Conservation (phyloP, 2,113 vertebrate genomes). For the Megaleporinus macrocephalus region DNA sequence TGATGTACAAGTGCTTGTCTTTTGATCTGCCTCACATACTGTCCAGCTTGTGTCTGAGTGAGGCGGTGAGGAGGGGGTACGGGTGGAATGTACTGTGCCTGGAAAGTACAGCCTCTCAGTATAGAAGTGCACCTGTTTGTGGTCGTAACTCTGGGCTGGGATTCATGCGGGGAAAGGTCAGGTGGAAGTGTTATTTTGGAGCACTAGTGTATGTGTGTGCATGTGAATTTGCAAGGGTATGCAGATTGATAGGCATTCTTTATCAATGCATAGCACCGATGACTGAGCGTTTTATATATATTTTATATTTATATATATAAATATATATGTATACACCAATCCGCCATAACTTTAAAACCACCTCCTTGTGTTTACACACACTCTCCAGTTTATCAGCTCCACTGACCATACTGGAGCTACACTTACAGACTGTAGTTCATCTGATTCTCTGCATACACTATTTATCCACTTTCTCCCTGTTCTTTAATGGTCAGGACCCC, state of each 20-base stretch:
- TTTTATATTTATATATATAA: too few species aligned
- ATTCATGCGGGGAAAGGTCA: constrained; percentile 11
- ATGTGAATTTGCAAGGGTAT: not conserved
- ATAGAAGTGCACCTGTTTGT: constrained; percentile 28
- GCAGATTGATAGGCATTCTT: not conserved
- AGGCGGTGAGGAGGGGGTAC: not conserved
- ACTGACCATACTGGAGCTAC: too few species aligned
- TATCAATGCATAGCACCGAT: not conserved
- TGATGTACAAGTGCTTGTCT: not conserved
- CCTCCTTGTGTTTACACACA: too few species aligned
- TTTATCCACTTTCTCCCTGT: too few species aligned
- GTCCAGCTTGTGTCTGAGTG: not conserved
- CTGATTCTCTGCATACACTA: too few species aligned
- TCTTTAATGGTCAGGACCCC: too few species aligned
- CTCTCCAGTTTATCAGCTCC: too few species aligned
- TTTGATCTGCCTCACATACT: not conserved
- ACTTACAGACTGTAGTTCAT: too few species aligned
- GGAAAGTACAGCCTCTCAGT: not conserved
- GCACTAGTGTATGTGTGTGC: constrained; percentile 7
- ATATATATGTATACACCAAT: too few species aligned
- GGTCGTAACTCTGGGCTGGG: not conserved
- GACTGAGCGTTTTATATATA: not conserved
- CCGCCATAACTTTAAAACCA: too few species aligned
- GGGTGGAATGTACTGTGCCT: not conserved
- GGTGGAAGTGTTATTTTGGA: constrained; percentile 16